A percentile compares a stretch with the other conserved stretches of the same genome.
phyloP scores from a whole-genome alignment of 2,888 invertebrate species.

The Anodontia alba region DNA sequence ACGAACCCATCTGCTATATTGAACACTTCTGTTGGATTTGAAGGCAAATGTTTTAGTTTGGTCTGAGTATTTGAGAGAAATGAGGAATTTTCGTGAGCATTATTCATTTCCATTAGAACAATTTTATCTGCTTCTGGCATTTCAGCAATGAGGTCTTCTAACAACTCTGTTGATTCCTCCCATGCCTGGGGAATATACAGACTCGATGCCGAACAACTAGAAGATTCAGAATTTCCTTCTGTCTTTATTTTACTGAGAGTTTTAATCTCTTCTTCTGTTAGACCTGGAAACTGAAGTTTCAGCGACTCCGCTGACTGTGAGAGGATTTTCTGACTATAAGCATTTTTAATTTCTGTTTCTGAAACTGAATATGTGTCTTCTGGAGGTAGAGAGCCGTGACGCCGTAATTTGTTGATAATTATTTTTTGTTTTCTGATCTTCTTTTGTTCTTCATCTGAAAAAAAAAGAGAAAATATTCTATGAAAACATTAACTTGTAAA shows the following conservation, averaged over 20 bases:
- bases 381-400: constrained; percentile 72
- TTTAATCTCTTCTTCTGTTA: constrained; percentile 58
- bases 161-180: constrained; percentile 62
- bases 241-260: constrained; percentile 54
- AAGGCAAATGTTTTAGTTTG: constrained; percentile 61
- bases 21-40: constrained; percentile 77
- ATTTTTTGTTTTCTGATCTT: constrained; percentile 79
- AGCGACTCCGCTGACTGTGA: constrained; percentile 54
- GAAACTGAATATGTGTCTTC: constrained; percentile 70
- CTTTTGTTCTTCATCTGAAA: constrained; percentile 81
- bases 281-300: constrained; percentile 57
- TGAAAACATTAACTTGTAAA: too few species aligned
- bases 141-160: constrained; percentile 49
- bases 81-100: constrained; percentile 70
- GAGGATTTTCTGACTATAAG: constrained; percentile 41
- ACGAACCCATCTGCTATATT: constrained; percentile 82
- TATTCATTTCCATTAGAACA: constrained; percentile 66
- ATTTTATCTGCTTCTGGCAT: constrained; percentile 59
- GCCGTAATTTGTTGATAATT: constrained; percentile 78
- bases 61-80: constrained; percentile 75
- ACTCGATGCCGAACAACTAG: neutral
- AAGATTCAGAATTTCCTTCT: constrained; percentile 23
- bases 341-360: constrained; percentile 49
- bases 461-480: constrained; percentile 10
- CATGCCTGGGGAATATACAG: constrained; percentile 49